These are phyloP conservation scores for Lepus americanus DNA, from an alignment of 2,113 vertebrate species.

Conservation along the genomic window DNA sequence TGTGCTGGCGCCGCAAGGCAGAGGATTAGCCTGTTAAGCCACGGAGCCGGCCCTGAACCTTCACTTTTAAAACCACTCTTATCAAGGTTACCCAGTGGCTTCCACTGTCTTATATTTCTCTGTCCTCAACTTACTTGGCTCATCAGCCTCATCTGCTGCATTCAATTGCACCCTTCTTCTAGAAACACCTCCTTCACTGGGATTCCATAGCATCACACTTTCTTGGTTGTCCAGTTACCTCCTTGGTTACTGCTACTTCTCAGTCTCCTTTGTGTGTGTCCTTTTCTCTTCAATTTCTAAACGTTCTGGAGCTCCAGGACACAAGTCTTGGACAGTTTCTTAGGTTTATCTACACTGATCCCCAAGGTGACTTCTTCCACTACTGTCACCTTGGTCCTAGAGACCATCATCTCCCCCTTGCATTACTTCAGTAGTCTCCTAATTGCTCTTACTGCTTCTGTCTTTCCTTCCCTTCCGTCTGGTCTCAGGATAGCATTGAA, in stretches of 20 bases:
- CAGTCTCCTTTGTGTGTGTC: neutral
- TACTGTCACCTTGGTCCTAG: neutral
- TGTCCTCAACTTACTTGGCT: neutral
- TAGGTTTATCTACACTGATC: neutral
- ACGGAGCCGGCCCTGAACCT: too few relatives aligned
- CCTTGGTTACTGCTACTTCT: neutral
- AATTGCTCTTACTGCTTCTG: neutral
- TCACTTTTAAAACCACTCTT: neutral
- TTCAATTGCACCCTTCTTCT: neutral
- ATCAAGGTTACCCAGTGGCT: neutral
- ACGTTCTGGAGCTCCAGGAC: neutral
- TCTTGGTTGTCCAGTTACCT: neutral
- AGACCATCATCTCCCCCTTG: neutral
- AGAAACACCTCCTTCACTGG: neutral
- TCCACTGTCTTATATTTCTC: neutral
- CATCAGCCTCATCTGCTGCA: neutral
- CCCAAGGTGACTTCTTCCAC: neutral
- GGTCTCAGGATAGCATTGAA: neutral
- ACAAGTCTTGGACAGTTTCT: neutral
- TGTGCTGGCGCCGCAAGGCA: too few relatives aligned
- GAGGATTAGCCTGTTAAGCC: too few relatives aligned
- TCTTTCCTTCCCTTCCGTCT: neutral
- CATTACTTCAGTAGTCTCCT: neutral
- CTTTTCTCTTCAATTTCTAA: conserved; percentile 1
- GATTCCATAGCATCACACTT: neutral